These are phyloP conservation scores for Ectemnius continuus DNA, from an alignment of 2,888 invertebrate species.

Conservation along the genomic window DNA sequence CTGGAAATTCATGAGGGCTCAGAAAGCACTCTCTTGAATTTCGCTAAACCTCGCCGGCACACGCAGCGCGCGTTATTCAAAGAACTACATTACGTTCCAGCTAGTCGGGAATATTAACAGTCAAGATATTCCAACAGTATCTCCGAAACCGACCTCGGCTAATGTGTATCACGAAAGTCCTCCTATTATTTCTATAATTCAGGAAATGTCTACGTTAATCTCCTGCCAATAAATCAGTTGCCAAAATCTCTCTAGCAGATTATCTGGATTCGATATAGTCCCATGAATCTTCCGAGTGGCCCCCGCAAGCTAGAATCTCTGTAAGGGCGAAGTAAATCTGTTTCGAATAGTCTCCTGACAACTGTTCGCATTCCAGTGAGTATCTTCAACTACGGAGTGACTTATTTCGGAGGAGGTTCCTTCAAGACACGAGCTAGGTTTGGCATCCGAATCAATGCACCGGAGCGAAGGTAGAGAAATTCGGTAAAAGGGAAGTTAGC, in stretches of 20 bases:
- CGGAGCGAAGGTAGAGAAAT: slow-evolving; percentile 14
- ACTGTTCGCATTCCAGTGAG: not conserved
- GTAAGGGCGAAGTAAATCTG: slow-evolving; percentile 37
- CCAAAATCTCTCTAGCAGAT: not conserved
- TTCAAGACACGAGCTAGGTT: slow-evolving; percentile 50
- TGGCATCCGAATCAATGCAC: not conserved
- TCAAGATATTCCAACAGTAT: not conserved
- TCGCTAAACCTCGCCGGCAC: slow-evolving; percentile 38
- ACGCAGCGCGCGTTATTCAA: slow-evolving; percentile 9
- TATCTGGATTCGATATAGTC: not conserved
- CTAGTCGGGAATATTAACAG: not conserved
- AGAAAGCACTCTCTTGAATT: slow-evolving; percentile 54
- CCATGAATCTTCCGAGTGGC: not conserved
- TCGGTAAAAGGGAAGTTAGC: slow-evolving; percentile 8
- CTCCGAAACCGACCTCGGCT: slow-evolving; percentile 10
- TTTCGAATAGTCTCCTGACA: slow-evolving; percentile 12
- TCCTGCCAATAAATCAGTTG: not conserved
- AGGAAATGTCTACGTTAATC: not conserved
- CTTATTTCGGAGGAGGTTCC: slow-evolving; percentile 31
- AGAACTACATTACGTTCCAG: slow-evolving; percentile 8
- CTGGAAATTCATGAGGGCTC: slow-evolving; percentile 58
- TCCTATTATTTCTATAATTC: not conserved
- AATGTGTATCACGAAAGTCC: not conserved
- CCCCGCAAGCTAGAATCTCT: not conserved
- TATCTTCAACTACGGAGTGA: slow-evolving; percentile 25